Conservation (phyloP, 1,140 invertebrate species). For the honey bee (Apis mellifera) region DNA sequence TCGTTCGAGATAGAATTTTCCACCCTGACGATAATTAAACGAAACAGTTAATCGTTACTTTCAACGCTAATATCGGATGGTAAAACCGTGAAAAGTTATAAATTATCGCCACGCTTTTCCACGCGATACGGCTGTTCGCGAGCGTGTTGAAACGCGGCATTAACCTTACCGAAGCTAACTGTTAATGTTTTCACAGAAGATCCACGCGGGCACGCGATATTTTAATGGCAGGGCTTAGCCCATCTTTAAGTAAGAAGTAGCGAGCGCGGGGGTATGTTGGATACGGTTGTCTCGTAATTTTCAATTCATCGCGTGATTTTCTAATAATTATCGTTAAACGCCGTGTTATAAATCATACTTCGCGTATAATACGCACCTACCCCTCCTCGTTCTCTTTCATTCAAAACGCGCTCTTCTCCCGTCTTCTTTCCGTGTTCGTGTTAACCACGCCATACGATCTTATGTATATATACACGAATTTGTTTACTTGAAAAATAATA, state of each 20-base stretch:
- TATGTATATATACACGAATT: neutral
- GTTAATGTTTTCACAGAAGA: neutral
- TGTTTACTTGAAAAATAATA: neutral
- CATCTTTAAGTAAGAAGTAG: too few species aligned
- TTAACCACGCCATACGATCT: too few species aligned
- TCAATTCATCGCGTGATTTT: neutral
- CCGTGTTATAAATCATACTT: neutral
- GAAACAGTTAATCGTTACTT: conserved; percentile 1
- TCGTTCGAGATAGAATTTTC: neutral
- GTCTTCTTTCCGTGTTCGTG: too few species aligned
- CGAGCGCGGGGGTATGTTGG: too few species aligned
- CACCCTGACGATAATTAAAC: neutral
- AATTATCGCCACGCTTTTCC: conserved; percentile 5
- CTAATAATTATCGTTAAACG: conserved; percentile 7
- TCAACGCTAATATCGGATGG: conserved; percentile 13
- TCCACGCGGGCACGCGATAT: neutral
- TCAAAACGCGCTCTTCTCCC: too few species aligned
- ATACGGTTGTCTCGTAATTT: neutral
- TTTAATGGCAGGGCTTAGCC: neutral
- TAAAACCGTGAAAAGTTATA: conserved; percentile 7
- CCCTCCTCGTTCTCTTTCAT: too few species aligned
- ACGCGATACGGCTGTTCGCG: neutral
- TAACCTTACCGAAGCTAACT: neutral
- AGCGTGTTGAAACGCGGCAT: conserved; percentile 2
- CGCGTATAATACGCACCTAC: neutral